These are phyloP conservation scores for Tenualosa ilisha DNA, from an alignment of 2,797 vertebrate species.

Conservation along the genomic window DNA sequence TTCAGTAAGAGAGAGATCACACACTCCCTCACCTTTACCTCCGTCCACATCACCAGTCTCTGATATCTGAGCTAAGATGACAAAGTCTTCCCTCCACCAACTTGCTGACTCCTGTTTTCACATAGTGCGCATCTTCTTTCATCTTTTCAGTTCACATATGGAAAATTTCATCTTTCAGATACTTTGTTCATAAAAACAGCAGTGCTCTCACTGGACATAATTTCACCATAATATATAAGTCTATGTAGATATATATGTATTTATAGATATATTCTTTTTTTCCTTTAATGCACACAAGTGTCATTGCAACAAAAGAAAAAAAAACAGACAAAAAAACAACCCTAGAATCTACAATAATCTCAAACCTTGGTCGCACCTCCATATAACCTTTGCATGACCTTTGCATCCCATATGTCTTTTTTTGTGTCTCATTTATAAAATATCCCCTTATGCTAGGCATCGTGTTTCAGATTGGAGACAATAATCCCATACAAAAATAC, in stretches of 20 bases:
- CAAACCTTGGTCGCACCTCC: constrained; percentile 9
- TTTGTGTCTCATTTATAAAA: constrained; percentile 54
- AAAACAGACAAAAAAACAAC: constrained; percentile 37
- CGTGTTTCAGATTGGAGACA: constrained; percentile 54
- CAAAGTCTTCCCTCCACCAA: constrained; percentile 58
- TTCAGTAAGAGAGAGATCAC: constrained; percentile 25
- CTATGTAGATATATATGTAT: neutral
- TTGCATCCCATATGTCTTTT: constrained; percentile 1
- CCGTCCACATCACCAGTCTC: constrained; percentile 20
- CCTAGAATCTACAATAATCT: constrained; percentile 43
- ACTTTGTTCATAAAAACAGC: constrained; percentile 55
- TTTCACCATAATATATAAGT: constrained; percentile 41
- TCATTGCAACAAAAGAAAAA: constrained; percentile 51
- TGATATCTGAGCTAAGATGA: constrained; percentile 29
- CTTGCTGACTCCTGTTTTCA: constrained; percentile 62
- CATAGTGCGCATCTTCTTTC: constrained; percentile 32
- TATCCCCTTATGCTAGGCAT: constrained; percentile 45
- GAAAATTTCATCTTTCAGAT: constrained; percentile 46
- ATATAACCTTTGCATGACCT: neutral
- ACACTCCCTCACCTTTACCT: constrained; percentile 27
- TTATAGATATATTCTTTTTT: constrained; percentile 23
- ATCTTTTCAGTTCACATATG: constrained; percentile 40
- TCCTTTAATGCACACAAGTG: constrained; percentile 51
- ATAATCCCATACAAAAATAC: constrained; percentile 66
- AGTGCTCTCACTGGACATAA: constrained; percentile 41